Evolutionary conservation across 1,140 invertebrate species (phyloP).

Genomic region (Cotesia glomerata): DNA sequence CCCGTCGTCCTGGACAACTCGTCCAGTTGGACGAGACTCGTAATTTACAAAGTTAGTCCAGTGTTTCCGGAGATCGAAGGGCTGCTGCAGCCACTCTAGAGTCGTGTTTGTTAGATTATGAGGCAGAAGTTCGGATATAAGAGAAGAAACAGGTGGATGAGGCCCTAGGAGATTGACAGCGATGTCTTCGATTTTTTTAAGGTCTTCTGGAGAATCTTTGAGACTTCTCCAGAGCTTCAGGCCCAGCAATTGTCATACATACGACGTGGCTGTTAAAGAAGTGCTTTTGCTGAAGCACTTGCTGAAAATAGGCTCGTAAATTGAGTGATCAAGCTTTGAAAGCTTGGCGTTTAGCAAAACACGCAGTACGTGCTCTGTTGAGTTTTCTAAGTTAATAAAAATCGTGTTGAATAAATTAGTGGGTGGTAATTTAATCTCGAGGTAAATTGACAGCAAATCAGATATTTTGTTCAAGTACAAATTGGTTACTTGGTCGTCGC

Average conservation of each 20-base stretch:
- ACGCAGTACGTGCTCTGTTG: slow-evolving; percentile 53
- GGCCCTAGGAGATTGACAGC: slow-evolving; percentile 47
- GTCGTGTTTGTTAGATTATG: slow-evolving; percentile 42
- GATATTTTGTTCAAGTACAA: slow-evolving; percentile 55
- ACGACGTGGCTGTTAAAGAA: slow-evolving; percentile 41
- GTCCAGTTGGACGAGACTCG: slow-evolving; percentile 35
- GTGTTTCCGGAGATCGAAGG: slow-evolving; percentile 40
- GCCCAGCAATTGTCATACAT: slow-evolving; percentile 51
- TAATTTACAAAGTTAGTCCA: slow-evolving; percentile 45
- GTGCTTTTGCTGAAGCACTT: slow-evolving; percentile 44
- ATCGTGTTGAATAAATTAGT: slow-evolving; percentile 47
- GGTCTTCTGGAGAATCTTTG: slow-evolving; percentile 41
- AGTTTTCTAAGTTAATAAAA: slow-evolving; percentile 54
- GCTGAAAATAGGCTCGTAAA: slow-evolving; percentile 49
- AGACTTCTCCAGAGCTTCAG: slow-evolving; percentile 52
- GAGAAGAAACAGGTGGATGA: slow-evolving; percentile 37
- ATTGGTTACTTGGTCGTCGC: slow-evolving; percentile 37
- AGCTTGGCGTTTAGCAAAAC: slow-evolving; percentile 48
- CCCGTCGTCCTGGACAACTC: too few relatives aligned
- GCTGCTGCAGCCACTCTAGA: slow-evolving; percentile 45
- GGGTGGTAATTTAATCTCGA: slow-evolving; percentile 47
- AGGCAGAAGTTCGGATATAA: slow-evolving; percentile 40
- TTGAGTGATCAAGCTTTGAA: slow-evolving; percentile 37
- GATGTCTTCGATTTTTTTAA: slow-evolving; percentile 44
- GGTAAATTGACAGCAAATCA: slow-evolving; percentile 49